Conservation (phyloP, 2,888 invertebrate species). For the Erannis defoliaria region DNA sequence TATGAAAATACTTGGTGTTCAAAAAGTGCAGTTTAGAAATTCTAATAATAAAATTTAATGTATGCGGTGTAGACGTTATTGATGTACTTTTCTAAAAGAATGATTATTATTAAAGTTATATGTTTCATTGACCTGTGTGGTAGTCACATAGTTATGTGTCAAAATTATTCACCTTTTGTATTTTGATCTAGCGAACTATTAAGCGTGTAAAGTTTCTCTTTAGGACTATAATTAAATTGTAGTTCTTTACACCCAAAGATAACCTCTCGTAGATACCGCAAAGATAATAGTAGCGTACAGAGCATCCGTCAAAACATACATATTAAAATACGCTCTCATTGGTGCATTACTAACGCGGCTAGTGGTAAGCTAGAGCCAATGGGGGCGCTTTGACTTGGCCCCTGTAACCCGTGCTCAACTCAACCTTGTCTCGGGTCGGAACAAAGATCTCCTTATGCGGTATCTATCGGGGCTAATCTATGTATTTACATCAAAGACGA, state of each 20-base stretch:
- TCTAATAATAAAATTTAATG: conserved; percentile 65
- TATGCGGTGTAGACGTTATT: conserved; percentile 35
- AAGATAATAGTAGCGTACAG: too few species aligned
- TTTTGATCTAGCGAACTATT: conserved; percentile 14
- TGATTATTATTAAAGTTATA: conserved; percentile 46
- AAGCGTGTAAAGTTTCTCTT: conserved; percentile 35
- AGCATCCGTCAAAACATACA: too few species aligned
- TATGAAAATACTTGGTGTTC: conserved; percentile 77
- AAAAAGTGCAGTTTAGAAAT: conserved; percentile 74
- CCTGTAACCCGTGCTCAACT: too few species aligned
- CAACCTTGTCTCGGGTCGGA: too few species aligned
- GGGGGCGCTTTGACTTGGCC: too few species aligned
- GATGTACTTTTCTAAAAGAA: conserved; percentile 41
- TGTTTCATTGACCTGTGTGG: conserved; percentile 49
- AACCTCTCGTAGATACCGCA: too few species aligned
- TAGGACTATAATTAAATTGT: conserved; percentile 53
- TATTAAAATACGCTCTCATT: too few species aligned
- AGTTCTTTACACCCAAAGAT: conserved; percentile 43
- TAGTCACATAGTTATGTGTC: conserved; percentile 41
- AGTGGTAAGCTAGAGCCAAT: too few species aligned
- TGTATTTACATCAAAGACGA: not conserved
- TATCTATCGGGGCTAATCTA: too few species aligned
- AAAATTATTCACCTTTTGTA: conserved; percentile 36
- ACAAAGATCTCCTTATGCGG: too few species aligned
- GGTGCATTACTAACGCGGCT: too few species aligned